Evolutionary conservation across 35 echinoderm and acorn worm genomes (phyloP).

Genomic region (Heliocidaris erythrogramma): DNA sequence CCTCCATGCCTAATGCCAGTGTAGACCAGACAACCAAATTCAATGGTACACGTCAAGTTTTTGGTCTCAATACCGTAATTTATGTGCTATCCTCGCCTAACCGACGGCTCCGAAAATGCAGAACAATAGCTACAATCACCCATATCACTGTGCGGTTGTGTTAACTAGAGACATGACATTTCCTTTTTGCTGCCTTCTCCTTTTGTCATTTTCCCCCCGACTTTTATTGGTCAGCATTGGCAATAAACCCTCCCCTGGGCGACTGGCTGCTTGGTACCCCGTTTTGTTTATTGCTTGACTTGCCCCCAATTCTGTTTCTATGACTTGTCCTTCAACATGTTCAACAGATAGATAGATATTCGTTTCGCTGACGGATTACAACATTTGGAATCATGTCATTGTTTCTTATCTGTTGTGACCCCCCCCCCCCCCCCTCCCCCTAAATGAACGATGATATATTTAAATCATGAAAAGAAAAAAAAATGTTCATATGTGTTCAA

Average conservation of each 20-base stretch:
- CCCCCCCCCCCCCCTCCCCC: too few relatives aligned
- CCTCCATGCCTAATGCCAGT: neutral
- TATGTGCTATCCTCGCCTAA: constrained; percentile 2
- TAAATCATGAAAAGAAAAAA: too few relatives aligned
- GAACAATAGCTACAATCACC: constrained; percentile 5
- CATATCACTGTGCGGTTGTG: neutral
- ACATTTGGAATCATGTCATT: neutral
- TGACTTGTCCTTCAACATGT: neutral
- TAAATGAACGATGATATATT: too few relatives aligned
- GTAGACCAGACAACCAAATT: neutral
- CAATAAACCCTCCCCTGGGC: neutral
- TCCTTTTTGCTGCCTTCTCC: neutral
- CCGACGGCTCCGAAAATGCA: neutral
- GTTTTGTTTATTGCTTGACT: neutral
- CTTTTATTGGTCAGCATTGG: constrained; percentile 21
- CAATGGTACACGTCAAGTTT: neutral
- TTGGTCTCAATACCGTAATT: neutral
- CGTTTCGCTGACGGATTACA: neutral
- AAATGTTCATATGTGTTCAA: too few relatives aligned
- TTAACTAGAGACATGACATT: constrained; percentile 27
- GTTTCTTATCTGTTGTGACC: too few relatives aligned
- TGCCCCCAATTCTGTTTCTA: neutral
- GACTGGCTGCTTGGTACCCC: neutral
- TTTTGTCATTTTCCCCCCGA: neutral
- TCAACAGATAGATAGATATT: neutral